phyloP scores from a whole-genome alignment of 2,797 vertebrate species.

The Brachyrhaphis roseni region DNA sequence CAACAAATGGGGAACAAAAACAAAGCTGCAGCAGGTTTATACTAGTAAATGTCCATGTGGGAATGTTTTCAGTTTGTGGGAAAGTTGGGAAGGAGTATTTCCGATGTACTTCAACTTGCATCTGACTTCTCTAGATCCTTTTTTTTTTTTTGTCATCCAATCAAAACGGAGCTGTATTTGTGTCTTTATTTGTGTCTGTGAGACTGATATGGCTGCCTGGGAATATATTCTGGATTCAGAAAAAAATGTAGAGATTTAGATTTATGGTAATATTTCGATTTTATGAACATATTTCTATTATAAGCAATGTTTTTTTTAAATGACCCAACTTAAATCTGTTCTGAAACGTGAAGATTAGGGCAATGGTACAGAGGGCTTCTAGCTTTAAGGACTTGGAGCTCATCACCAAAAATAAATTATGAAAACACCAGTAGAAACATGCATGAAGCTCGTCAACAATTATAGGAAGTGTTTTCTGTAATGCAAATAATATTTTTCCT shows the following conservation, averaged over 20 bases:
- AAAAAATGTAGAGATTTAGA: neutral
- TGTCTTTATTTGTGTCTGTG: neutral
- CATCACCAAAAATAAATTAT: neutral
- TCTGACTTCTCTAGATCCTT: neutral
- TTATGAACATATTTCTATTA: neutral
- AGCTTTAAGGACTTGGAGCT: neutral
- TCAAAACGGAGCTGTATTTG: neutral
- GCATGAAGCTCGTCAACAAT: neutral
- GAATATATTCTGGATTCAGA: neutral
- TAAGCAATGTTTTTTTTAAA: neutral
- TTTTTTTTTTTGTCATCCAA: neutral
- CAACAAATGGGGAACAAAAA: slow-evolving; percentile 26
- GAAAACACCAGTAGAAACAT: neutral
- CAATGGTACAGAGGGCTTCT: neutral
- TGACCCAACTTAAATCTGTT: neutral
- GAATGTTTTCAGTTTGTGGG: slow-evolving; percentile 20
- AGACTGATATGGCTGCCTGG: neutral
- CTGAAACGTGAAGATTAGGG: neutral
- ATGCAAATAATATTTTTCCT: neutral
- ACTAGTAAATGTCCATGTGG: slow-evolving; percentile 12
- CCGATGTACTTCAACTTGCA: neutral
- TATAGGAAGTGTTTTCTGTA: neutral
- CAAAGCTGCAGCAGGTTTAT: slow-evolving; percentile 30
- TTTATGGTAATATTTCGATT: neutral
- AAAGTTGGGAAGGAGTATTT: slow-evolving; percentile 5